Conservation (phyloP, 1,140 invertebrate genomes). For the Drosophila leontia region DNA sequence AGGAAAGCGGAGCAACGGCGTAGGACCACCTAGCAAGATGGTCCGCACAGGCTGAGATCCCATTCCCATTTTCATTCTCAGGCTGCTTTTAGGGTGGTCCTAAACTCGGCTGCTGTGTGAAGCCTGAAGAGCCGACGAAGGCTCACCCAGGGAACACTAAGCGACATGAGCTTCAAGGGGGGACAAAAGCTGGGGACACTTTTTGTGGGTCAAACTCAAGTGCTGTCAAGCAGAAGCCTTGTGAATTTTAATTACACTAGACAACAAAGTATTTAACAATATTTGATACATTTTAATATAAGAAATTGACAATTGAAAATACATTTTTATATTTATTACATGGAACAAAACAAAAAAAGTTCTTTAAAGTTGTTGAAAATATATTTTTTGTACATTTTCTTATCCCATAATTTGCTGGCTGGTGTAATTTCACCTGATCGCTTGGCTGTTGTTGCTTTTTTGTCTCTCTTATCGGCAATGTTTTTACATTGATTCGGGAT, state of each 20-base stretch:
- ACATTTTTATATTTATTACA: no score
- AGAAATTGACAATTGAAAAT: no score
- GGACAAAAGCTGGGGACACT: constrained; percentile 29
- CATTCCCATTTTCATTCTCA: constrained; percentile 44
- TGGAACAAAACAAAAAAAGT: no score
- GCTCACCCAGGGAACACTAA: constrained; percentile 49
- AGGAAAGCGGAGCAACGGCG: constrained; percentile 25
- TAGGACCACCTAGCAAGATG: constrained; percentile 51
- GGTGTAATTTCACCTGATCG: constrained; percentile 70
- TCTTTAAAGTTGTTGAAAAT: no score
- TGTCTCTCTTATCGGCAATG: constrained; percentile 48
- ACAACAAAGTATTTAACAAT: not conserved
- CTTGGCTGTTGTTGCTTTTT: constrained; percentile 28
- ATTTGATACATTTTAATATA: no score
- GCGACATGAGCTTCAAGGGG: constrained; percentile 30
- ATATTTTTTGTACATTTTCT: no score
- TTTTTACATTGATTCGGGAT: constrained; percentile 77
- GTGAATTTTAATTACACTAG: constrained; percentile 13
- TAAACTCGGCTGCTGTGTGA: constrained; percentile 39
- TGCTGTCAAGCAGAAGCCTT: constrained; percentile 9
- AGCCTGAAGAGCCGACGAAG: constrained; percentile 58
- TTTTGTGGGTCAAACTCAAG: constrained; percentile 19
- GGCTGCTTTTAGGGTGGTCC: constrained; percentile 74
- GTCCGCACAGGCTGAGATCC: constrained; percentile 27
- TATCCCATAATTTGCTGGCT: not conserved